Percentiles rank a stretch among this genome's conserved stretches.
Conservation (phyloP, 1,140 invertebrate species). For the Zophobas morio region DNA sequence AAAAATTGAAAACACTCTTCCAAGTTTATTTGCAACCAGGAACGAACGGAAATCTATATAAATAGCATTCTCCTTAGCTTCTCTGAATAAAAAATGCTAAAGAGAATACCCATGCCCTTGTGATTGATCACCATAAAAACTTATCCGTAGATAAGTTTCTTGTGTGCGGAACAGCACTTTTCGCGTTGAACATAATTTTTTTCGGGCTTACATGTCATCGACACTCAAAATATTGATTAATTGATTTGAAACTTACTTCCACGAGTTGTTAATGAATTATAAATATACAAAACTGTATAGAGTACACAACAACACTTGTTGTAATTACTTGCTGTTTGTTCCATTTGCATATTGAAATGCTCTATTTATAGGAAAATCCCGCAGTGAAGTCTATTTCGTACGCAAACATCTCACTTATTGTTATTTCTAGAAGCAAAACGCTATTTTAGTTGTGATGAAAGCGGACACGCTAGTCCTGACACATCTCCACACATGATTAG, state of each 20-base stretch:
- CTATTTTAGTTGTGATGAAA: too few relatives aligned
- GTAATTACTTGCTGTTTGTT: too few relatives aligned
- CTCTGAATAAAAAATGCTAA: slow-evolving; percentile 30
- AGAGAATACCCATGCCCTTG: slow-evolving; percentile 22
- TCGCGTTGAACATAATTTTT: slow-evolving; percentile 36
- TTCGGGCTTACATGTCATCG: neutral
- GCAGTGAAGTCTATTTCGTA: too few relatives aligned
- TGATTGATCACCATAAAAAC: slow-evolving; percentile 40
- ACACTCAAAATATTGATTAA: slow-evolving; percentile 27
- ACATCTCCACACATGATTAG: too few relatives aligned
- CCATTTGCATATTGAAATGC: too few relatives aligned
- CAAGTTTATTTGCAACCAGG: slow-evolving; percentile 18
- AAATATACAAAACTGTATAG: neutral
- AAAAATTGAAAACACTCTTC: neutral
- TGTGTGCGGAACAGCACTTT: slow-evolving; percentile 26
- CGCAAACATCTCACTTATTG: too few relatives aligned
- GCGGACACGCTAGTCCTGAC: too few relatives aligned
- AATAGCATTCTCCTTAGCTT: neutral
- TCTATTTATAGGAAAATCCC: too few relatives aligned
- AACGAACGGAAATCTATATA: slow-evolving; percentile 6
- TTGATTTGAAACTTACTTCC: slow-evolving; percentile 2
- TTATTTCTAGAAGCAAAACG: too few relatives aligned
- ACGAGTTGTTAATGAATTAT: slow-evolving; percentile 4
- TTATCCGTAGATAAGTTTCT: slow-evolving; percentile 31
- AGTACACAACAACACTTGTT: too few relatives aligned